Conservation (phyloP, 2,888 invertebrate species). For the Melinaea marsaeus region DNA sequence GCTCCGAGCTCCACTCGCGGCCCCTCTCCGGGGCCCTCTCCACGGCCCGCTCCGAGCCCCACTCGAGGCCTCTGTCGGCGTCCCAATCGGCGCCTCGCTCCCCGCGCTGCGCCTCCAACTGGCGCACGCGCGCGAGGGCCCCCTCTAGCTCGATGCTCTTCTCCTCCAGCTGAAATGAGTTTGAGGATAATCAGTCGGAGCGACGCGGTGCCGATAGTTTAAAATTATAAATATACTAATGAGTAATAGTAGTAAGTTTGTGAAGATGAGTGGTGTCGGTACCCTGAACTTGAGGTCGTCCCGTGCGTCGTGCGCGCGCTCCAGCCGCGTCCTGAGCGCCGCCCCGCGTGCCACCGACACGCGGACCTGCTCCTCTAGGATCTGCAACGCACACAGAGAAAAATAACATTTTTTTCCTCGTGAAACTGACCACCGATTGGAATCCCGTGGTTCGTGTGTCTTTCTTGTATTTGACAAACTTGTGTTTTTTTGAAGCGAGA, state of each 20-base stretch:
- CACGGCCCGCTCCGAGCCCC: slow-evolving; percentile 83
- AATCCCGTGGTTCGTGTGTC: no score
- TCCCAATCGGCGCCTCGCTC: slow-evolving; percentile 21
- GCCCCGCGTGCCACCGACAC: slow-evolving; percentile 82
- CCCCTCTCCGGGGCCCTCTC: slow-evolving; percentile 85
- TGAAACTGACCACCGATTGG: no score
- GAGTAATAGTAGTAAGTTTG: no score
- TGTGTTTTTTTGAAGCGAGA: no score
- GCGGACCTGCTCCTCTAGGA: slow-evolving; percentile 84
- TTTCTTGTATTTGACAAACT: no score
- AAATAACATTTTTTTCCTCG: no score
- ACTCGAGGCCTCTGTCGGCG: no score
- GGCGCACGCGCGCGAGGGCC: slow-evolving; percentile 81
- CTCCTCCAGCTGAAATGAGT: slow-evolving; percentile 83
- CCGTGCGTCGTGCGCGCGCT: slow-evolving; percentile 86
- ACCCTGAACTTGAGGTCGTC: slow-evolving; percentile 91
- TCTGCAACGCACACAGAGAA: slow-evolving; percentile 61
- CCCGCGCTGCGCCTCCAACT: slow-evolving; percentile 35
- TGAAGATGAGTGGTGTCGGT: slow-evolving; percentile 19
- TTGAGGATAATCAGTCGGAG: not conserved
- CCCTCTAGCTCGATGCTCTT: slow-evolving; percentile 90
- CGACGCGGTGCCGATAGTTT: no score
- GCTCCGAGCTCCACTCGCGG: slow-evolving; percentile 43
- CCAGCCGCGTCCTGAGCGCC: slow-evolving; percentile 81
- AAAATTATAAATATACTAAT: no score